These are phyloP conservation scores for Campylorhamphus procurvoides DNA, from an alignment of 2,113 vertebrate species.

Conservation along the genomic window DNA sequence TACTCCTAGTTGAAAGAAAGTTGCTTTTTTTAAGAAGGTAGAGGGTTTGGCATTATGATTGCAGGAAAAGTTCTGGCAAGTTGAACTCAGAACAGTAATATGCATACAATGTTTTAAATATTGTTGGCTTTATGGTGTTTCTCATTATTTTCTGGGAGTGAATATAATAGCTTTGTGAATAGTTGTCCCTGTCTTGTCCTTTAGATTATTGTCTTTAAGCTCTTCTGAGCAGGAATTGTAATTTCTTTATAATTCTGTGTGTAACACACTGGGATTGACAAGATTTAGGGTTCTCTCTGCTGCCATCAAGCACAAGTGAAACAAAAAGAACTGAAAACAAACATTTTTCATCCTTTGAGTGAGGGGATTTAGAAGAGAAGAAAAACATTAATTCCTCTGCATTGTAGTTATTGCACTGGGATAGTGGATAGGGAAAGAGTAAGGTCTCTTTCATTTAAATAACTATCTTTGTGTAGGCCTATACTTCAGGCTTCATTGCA, in stretches of 20 bases:
- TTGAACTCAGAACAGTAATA: not conserved
- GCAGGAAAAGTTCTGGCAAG: not conserved
- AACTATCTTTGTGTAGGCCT: not conserved
- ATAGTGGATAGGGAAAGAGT: slow-evolving; percentile 5
- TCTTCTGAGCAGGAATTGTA: slow-evolving; percentile 6
- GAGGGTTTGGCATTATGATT: not conserved
- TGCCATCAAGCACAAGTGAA: slow-evolving; percentile 31
- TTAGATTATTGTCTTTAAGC: slow-evolving; percentile 27
- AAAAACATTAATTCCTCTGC: slow-evolving; percentile 41
- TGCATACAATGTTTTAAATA: not conserved
- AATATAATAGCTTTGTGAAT: not conserved
- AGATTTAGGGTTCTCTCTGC: slow-evolving; percentile 17
- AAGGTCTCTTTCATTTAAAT: slow-evolving; percentile 12
- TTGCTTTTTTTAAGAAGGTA: not conserved
- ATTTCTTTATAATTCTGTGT: not conserved
- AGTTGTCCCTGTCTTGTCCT: not conserved
- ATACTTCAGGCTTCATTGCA: not conserved
- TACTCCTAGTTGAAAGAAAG: not conserved
- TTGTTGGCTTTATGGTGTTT: not conserved
- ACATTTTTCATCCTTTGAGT: slow-evolving; percentile 1
- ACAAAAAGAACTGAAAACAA: slow-evolving; percentile 29
- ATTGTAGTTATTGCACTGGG: slow-evolving; percentile 32
- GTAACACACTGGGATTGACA: not conserved
- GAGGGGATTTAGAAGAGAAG: slow-evolving; percentile 32
- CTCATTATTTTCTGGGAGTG: not conserved